A percentile compares a stretch with the other conserved stretches of the same genome.
Conservation (phyloP, 2,113 vertebrate species). For the Nestor notabilis region DNA sequence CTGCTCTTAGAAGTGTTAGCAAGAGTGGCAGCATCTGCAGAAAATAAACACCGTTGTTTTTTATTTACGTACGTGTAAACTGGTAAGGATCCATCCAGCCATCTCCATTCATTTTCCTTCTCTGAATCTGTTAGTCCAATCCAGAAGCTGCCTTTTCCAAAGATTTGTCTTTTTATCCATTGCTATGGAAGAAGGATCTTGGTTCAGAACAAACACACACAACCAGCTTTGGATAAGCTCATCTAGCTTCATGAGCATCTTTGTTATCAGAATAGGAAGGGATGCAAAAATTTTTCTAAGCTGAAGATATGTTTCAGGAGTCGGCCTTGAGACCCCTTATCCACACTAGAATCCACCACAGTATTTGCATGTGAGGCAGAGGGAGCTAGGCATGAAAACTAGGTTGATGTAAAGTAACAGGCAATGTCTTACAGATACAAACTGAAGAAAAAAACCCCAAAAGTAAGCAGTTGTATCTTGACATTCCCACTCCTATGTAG, state of each 20-base stretch:
- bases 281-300: background rate
- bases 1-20: background rate
- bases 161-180: conserved; percentile 87
- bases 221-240: background rate
- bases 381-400: background rate
- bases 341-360: background rate
- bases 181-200: conserved; percentile 74
- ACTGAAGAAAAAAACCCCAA: background rate
- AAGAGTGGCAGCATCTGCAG: background rate
- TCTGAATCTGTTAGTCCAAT: conserved; percentile 89
- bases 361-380: background rate
- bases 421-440: background rate
- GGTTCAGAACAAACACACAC: background rate
- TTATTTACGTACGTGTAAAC: conserved; percentile 84
- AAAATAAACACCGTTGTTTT: background rate
- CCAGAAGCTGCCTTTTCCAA: conserved; percentile 89
- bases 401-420: background rate
- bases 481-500: background rate
- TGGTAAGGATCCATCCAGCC: conserved; percentile 87
- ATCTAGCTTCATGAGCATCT: background rate
- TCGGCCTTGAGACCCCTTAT: background rate
- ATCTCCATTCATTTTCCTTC: conserved; percentile 87
- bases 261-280: background rate
- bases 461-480: background rate
- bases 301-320: background rate